Base-by-base conservation (phyloP, 2,888 invertebrate species). In the Sthenelais limicola region DNA sequence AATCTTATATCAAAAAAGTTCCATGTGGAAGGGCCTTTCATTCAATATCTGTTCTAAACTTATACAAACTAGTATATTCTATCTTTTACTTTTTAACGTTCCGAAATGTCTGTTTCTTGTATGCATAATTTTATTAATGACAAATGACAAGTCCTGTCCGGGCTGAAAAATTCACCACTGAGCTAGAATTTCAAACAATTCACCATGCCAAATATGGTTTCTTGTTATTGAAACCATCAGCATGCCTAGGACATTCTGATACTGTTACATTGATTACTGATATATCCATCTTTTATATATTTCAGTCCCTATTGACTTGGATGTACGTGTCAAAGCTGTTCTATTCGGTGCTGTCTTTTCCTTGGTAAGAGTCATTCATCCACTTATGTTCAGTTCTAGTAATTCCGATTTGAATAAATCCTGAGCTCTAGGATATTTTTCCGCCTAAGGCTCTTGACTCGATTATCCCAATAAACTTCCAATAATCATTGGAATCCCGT, bases 281-380 rank as follows among this genome's bases (percentile, higher is more conserved):
- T n/a, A 56, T 7, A 26, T 15, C 21, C 3, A 1, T 72, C 35
- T 68, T 9, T 49, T 52, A 21, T 7, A 26, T 58, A 43, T 75
- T 72, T 18, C 68, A 77, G 77, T 78, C 52, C 78, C 78, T 18
- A 43, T 78, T 7, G 78, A 78, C 69, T 48, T 78, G 18, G 78
- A 78, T 71, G 76, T 78, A 5, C 70, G 74, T n/a, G 74, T 78
- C 32, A 78, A 78, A 48, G 74, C 72, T 21, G 52, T 76, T 21
- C 70, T 78, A 9, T 18, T 78, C 1, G 71, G 71, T 47, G 71
- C 78, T 47, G 74, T 74, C 21, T 76, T 76, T 58, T 72, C 69
- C 28, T 62, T 78, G 35, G 77, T 77, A 51, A 70, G 76, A 76
- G 32, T 33, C 30, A 9, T 43, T n/a, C n/a, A n/a, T n/a, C n/a